Evolutionary conservation across 92 coral and sea anemone genomes (phyloP).

Genomic region (Palythoa grandiflora): DNA sequence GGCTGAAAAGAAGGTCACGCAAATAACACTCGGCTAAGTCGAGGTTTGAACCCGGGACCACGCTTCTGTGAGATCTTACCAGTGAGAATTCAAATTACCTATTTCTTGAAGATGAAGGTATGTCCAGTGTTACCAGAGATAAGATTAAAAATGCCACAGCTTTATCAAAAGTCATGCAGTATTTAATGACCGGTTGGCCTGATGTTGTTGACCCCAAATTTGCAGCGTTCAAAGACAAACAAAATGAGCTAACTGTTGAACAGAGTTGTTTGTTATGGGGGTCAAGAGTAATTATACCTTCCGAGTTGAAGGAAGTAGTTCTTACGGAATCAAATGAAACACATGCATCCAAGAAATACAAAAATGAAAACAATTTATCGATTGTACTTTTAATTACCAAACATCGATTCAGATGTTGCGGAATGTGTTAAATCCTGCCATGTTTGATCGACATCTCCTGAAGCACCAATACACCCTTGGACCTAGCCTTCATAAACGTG

Average conservation of each 20-base stretch:
- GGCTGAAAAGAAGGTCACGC: too few relatives aligned
- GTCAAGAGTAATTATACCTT: conserved; percentile 50
- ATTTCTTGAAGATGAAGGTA: conserved; percentile 35
- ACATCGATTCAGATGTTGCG: conserved; percentile 48
- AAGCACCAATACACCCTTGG: neutral
- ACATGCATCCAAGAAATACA: conserved; percentile 7
- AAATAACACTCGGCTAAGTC: too few relatives aligned
- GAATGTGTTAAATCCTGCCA: too few relatives aligned
- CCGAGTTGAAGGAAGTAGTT: neutral
- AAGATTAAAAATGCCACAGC: conserved; percentile 25
- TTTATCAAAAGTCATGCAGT: conserved; percentile 30
- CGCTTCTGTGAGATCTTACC: too few relatives aligned
- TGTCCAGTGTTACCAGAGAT: conserved; percentile 34
- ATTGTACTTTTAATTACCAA: too few relatives aligned
- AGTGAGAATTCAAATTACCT: conserved; percentile 57
- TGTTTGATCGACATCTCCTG: too few relatives aligned
- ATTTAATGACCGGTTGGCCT: conserved; percentile 54
- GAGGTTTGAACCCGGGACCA: too few relatives aligned
- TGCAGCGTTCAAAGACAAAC: conserved; percentile 29
- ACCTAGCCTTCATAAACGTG: conserved; percentile 42
- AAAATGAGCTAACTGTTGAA: conserved; percentile 48
- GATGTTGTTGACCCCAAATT: conserved; percentile 46
- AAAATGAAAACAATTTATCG: too few relatives aligned
- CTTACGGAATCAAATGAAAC: conserved; percentile 27
- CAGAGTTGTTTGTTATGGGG: conserved; percentile 63